phyloP scores from a whole-genome alignment of 2,113 vertebrate genomes.

The Hepsetus odoe region DNA sequence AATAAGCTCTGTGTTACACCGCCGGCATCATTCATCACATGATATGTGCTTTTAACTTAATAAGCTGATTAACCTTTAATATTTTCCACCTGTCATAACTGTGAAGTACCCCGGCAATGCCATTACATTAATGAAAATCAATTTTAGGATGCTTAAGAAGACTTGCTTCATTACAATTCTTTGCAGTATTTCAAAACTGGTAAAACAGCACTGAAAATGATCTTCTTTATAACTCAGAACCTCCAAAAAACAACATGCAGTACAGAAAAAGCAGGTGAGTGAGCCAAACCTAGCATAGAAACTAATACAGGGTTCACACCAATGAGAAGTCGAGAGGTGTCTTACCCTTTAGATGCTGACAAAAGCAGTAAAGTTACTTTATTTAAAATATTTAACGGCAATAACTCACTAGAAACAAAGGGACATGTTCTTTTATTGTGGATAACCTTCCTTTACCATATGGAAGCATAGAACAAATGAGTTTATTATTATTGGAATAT shows the following conservation, averaged over 20 bases:
- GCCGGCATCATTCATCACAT: constrained; percentile 2
- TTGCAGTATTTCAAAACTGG: background rate
- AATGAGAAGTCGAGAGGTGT: too few relatives aligned
- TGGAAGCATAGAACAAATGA: too few relatives aligned
- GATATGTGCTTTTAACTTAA: constrained; percentile 39
- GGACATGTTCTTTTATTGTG: too few relatives aligned
- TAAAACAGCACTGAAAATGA: background rate
- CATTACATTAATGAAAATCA: background rate
- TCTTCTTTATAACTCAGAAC: background rate
- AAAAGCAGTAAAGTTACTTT: too few relatives aligned
- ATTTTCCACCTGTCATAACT: background rate
- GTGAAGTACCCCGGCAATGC: background rate
- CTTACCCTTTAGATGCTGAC: too few relatives aligned
- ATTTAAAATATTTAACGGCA: too few relatives aligned
- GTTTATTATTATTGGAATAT: too few relatives aligned
- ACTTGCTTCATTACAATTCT: background rate
- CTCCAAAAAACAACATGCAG: background rate
- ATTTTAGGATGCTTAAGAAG: background rate
- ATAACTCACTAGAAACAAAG: too few relatives aligned
- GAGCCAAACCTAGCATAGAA: too few relatives aligned
- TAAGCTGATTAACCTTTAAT: constrained; percentile 26
- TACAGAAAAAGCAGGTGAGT: background rate
- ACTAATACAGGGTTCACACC: too few relatives aligned
- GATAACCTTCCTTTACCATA: too few relatives aligned
- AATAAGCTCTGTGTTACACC: background rate